Evolutionary conservation across 35 echinoderm and acorn worm genomes (phyloP).

Genomic region (Apostichopus parvimensis): DNA sequence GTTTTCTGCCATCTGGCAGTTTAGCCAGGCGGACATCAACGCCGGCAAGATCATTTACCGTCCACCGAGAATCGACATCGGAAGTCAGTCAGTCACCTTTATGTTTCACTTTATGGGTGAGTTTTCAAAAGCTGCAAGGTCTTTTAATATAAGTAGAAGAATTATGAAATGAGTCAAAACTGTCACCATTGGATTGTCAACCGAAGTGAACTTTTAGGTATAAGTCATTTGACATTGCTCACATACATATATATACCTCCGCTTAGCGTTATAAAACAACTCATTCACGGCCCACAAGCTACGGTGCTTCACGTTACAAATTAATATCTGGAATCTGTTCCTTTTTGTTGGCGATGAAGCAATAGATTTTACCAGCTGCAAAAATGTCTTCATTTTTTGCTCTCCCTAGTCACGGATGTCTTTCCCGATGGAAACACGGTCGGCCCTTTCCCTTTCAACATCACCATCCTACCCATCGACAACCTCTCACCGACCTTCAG

Average conservation of each 20-base stretch:
- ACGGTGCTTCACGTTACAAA: too few species aligned
- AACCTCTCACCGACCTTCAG: constrained; percentile 63
- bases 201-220: too few species aligned
- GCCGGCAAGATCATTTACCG: constrained; percentile 93
- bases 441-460: constrained; percentile 83
- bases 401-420: constrained; percentile 79
- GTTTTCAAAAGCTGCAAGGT: constrained; percentile 4
- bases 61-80: constrained; percentile 67
- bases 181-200: too few species aligned
- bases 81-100: constrained; percentile 32
- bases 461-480: constrained; percentile 78
- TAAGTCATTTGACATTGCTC: too few species aligned
- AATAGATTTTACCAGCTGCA: too few species aligned
- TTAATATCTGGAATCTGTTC: too few species aligned
- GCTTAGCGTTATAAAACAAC: too few species aligned
- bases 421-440: constrained; percentile 78
- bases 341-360: too few species aligned
- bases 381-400: not conserved
- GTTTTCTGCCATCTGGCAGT: constrained; percentile 56
- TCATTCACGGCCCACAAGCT: too few species aligned
- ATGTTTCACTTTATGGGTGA: constrained; percentile 87
- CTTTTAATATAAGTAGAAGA: too few species aligned
- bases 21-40: constrained; percentile 96
- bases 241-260: too few species aligned
- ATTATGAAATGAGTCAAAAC: too few species aligned